These are phyloP conservation scores for Tragulus kanchil DNA, from an alignment of 2,113 vertebrate species.

Conservation along the genomic window DNA sequence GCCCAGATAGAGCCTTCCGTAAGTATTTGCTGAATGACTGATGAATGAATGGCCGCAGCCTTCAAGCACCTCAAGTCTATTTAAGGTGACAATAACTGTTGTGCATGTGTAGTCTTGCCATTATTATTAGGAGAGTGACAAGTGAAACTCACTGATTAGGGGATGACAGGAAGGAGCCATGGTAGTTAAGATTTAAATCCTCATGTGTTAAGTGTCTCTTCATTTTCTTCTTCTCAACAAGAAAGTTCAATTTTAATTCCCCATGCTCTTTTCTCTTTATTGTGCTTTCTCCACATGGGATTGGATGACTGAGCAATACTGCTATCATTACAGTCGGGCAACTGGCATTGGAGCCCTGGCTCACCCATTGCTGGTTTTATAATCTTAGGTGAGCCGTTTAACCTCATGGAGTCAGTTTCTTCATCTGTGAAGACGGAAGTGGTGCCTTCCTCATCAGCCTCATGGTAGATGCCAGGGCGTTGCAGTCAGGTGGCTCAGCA, in stretches of 20 bases:
- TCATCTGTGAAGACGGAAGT: neutral
- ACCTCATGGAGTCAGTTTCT: neutral
- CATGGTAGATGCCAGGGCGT: too few relatives aligned
- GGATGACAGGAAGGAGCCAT: neutral
- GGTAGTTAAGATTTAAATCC: neutral
- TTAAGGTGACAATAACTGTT: neutral
- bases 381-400: neutral
- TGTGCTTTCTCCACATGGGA: neutral
- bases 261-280: neutral
- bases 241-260: neutral
- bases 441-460: neutral
- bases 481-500: neutral
- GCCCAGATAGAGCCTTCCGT: neutral
- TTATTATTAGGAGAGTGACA: neutral
- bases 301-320: neutral
- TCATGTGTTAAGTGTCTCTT: neutral
- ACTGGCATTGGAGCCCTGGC: neutral
- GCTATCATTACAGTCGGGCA: neutral
- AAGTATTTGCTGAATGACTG: neutral
- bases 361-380: neutral
- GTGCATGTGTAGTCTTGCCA: neutral
- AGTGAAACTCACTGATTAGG: neutral
- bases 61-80: neutral
- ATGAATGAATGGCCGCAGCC: neutral
- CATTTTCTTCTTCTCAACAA: slow-evolving; percentile 3